Conservation (phyloP, 2,797 vertebrate genomes). For the Bradypus variegatus region DNA sequence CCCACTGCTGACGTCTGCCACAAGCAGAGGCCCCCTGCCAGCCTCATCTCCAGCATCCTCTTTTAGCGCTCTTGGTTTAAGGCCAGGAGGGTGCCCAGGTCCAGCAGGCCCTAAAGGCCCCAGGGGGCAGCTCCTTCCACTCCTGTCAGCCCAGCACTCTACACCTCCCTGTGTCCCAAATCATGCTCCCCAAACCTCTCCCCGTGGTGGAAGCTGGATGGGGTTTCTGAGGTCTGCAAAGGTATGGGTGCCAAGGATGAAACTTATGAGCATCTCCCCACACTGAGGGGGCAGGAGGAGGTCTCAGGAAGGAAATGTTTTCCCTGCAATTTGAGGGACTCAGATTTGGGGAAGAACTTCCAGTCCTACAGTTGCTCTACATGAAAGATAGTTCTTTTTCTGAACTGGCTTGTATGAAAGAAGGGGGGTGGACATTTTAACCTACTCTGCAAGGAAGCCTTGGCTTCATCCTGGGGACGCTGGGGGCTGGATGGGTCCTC, state of each 20-base stretch:
- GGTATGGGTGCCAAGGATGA: neutral
- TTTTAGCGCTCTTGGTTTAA: neutral
- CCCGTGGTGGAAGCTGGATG: neutral
- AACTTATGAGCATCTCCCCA: neutral
- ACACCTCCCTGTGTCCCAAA: neutral
- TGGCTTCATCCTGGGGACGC: neutral
- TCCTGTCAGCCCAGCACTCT: neutral
- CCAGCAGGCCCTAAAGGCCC: neutral
- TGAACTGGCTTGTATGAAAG: neutral
- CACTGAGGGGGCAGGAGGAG: neutral
- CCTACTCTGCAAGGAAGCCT: neutral
- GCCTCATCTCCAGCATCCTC: neutral
- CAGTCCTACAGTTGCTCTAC: neutral
- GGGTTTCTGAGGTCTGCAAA: slow-evolving; percentile 11
- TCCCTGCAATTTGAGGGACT: neutral
- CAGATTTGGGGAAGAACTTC: neutral
- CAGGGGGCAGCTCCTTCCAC: neutral
- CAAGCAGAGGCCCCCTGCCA: neutral
- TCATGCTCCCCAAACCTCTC: neutral
- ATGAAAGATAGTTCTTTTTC: neutral
- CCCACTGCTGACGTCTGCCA: neutral
- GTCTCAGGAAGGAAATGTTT: neutral
- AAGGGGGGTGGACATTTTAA: neutral
- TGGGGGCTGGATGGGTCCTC: neutral
- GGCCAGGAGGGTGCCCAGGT: neutral